Percentiles rank a stretch among this genome's conserved stretches.
Conservation (phyloP, 2,797 vertebrate species). For the Manis pentadactyla region DNA sequence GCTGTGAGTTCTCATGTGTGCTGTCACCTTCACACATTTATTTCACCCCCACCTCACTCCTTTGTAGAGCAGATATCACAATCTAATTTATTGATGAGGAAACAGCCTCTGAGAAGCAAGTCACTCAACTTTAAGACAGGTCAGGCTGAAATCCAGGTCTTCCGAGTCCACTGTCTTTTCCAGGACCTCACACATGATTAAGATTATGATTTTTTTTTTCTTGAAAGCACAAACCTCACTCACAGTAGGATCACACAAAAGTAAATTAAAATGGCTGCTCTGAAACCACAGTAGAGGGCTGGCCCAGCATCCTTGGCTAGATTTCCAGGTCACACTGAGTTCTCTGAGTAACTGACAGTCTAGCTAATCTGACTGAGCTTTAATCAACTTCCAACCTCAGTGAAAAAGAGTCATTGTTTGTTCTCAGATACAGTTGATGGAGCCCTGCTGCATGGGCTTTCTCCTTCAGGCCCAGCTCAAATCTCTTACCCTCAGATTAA, state of each 20-base stretch:
- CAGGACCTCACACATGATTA: background rate
- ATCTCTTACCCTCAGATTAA: background rate
- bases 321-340: background rate
- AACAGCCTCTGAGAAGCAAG: background rate
- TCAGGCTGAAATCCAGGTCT: background rate
- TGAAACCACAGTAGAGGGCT: background rate
- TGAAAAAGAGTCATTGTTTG: background rate
- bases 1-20: background rate
- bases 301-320: background rate
- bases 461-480: background rate
- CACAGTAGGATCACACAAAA: background rate
- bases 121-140: background rate
- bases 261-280: background rate
- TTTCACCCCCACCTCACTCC: background rate
- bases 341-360: background rate
- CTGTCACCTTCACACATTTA: constrained; percentile 20
- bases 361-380: background rate
- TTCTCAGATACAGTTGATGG: background rate
- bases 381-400: background rate
- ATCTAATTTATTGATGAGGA: background rate
- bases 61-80: background rate
- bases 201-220: background rate
- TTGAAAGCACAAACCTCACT: background rate
- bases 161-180: background rate
- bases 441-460: background rate